These are phyloP conservation scores for Abrostola tripartita DNA, from an alignment of 2,888 invertebrate species.

Conservation along the genomic window DNA sequence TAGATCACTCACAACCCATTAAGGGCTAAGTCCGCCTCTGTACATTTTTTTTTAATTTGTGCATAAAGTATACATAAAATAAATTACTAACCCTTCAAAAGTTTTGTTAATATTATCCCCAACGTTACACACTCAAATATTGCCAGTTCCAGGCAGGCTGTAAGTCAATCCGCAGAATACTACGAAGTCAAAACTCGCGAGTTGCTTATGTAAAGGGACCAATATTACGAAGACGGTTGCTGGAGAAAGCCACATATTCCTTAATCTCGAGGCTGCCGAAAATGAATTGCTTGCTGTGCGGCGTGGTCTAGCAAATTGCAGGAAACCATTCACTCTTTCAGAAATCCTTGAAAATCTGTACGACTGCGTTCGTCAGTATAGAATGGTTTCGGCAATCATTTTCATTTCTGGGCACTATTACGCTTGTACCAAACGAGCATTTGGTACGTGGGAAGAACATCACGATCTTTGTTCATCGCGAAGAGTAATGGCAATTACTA, in stretches of 20 bases:
- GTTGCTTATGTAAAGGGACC: neutral
- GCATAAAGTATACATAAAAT: too few relatives aligned
- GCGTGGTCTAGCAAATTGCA: slow-evolving; percentile 16
- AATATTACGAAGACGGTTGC: slow-evolving; percentile 7
- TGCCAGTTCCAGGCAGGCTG: too few relatives aligned
- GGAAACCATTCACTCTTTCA: slow-evolving; percentile 18
- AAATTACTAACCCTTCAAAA: too few relatives aligned
- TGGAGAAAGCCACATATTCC: slow-evolving; percentile 7
- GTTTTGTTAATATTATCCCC: too few relatives aligned
- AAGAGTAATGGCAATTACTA: slow-evolving; percentile 4
- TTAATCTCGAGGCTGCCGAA: slow-evolving; percentile 13
- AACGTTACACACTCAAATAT: too few relatives aligned
- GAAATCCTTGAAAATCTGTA: slow-evolving; percentile 12
- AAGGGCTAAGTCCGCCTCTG: too few relatives aligned
- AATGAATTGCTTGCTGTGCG: slow-evolving; percentile 9
- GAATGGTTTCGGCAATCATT: slow-evolving; percentile 7
- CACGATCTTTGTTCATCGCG: slow-evolving; percentile 11
- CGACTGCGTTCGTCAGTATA: slow-evolving; percentile 2
- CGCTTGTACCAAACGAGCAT: slow-evolving; percentile 10
- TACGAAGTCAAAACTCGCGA: neutral
- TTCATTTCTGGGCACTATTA: slow-evolving; percentile 9
- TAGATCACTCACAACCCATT: too few relatives aligned
- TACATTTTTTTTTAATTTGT: too few relatives aligned
- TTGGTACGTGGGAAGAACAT: slow-evolving; percentile 20
- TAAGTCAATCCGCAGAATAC: neutral